These are phyloP conservation scores for Cotesia typhae DNA, from an alignment of 1,140 invertebrate species.

Conservation along the genomic window DNA sequence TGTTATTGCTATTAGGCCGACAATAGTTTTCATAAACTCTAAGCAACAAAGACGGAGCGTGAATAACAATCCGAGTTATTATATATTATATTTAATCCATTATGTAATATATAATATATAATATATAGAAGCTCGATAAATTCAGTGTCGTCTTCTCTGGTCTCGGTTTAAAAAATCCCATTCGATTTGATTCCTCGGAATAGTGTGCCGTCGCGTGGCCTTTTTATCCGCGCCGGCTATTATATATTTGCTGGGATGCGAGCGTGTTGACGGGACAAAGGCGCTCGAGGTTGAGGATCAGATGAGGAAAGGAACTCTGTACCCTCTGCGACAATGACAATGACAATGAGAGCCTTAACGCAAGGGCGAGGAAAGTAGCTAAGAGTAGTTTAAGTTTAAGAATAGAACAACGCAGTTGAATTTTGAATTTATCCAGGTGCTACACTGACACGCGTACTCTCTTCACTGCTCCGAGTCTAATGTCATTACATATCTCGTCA, in stretches of 20 bases:
- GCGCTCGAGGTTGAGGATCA: neutral
- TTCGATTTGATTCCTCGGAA: too few species aligned
- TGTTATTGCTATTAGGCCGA: neutral
- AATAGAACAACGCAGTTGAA: constrained; percentile 24
- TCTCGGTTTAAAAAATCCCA: constrained; percentile 17
- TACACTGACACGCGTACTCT: constrained; percentile 41
- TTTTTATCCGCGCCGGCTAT: neutral
- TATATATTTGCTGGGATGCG: constrained; percentile 13
- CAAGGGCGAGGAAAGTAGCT: constrained; percentile 37
- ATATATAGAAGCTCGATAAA: constrained; percentile 29
- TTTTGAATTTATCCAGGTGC: constrained; percentile 46
- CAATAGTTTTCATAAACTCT: constrained; percentile 35
- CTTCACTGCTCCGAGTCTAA: constrained; percentile 15
- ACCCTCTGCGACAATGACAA: neutral
- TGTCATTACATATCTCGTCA: neutral
- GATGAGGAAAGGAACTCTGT: neutral
- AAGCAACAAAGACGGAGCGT: constrained; percentile 17
- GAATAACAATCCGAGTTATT: neutral
- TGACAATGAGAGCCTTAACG: constrained; percentile 24
- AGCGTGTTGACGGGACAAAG: constrained; percentile 2
- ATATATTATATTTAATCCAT: too few species aligned
- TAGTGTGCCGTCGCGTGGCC: constrained; percentile 34
- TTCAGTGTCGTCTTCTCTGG: constrained; percentile 18
- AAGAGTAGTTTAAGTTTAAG: constrained; percentile 7
- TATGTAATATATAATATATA: too few species aligned